Evolutionary conservation across 2,888 invertebrate genomes (phyloP), one percentile per base, ranked within the genome.

Genomic region (Drosophila mulleri): DNA sequence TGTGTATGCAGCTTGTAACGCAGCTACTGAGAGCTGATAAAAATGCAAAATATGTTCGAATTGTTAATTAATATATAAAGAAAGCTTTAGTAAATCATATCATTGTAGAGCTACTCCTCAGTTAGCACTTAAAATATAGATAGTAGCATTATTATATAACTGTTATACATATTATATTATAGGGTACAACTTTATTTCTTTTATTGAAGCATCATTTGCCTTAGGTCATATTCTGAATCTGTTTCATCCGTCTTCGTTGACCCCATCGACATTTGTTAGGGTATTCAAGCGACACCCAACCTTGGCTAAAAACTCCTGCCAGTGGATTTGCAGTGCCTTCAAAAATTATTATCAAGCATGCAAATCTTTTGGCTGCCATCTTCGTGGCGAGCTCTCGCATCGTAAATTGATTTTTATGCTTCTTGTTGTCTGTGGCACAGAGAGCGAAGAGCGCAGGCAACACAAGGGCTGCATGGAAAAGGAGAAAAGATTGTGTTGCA

Each of bases 291-390:
- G 11, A n/a, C 39, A 9, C 1, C 7, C 45, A 3, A 1, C 0
- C 5, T 6, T 16, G 18, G 39, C 0, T 18, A n/a, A 26, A 18
- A 9, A 26, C 20, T 39, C 14, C 32, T 23, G 45, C 42, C 16
- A 37, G 54, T 35, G n/a, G 32, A 8, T 67, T 41, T 52, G 41
- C 37, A 54, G 39, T 72, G 75, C 63, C 78, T 62, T 78, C 56
- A 60, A 78, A 77, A 91, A 89, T 91, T 77, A 90, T 91, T 91
- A 91, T 91, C 92, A 85, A 80, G 87, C 89, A 90, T 89, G 89
- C 83, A 88, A 86, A 91, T 91, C 92, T 90, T 72, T 70, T 56
- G 56, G 59, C 58, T 68, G 67, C 52, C 74, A 70, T 72, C 70
- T 72, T 72, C 72, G 56, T 70, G 69, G 84, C 69, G 48, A 32